Evolutionary conservation across 2,797 vertebrate genomes (phyloP).

Genomic region (Protosalanx chinensis): DNA sequence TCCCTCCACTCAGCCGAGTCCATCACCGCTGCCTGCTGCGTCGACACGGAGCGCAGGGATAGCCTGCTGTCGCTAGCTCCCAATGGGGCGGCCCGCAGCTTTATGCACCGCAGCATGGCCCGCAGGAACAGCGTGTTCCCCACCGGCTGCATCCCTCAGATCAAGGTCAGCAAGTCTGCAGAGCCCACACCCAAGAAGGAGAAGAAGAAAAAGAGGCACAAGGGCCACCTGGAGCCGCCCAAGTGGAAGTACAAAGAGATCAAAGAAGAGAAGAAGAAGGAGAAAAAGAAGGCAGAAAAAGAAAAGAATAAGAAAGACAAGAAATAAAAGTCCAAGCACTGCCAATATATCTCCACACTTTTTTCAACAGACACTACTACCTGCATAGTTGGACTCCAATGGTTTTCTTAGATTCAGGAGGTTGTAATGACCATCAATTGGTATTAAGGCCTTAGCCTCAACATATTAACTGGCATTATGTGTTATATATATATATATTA

Average conservation of each 20-base stretch:
- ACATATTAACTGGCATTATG: too few species aligned
- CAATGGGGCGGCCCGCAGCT: conserved; percentile 50
- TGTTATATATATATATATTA: too few species aligned
- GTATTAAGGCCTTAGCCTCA: too few species aligned
- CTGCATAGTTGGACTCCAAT: background rate
- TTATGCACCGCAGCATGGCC: conserved; percentile 58
- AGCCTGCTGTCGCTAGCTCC: conserved; percentile 64
- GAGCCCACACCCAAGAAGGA: conserved; percentile 42
- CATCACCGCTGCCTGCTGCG: conserved; percentile 21
- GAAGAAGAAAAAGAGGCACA: conserved; percentile 31
- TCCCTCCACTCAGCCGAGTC: conserved; percentile 37
- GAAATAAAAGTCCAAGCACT: conserved; percentile 27
- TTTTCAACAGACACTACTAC: conserved; percentile 1
- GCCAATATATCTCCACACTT: background rate
- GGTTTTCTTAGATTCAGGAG: background rate
- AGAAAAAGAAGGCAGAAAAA: conserved; percentile 58
- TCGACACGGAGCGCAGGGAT: conserved; percentile 34
- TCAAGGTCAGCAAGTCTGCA: conserved; percentile 68
- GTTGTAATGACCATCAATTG: too few species aligned
- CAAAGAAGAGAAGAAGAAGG: conserved; percentile 66
- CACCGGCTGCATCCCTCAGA: conserved; percentile 71
- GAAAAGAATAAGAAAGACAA: conserved; percentile 36
- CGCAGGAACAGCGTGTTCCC: conserved; percentile 70
- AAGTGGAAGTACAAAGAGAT: conserved; percentile 81
- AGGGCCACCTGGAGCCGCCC: conserved; percentile 71